phyloP scores from a whole-genome alignment of 1,140 invertebrate genomes.

The Sarcophaga bullata region DNA sequence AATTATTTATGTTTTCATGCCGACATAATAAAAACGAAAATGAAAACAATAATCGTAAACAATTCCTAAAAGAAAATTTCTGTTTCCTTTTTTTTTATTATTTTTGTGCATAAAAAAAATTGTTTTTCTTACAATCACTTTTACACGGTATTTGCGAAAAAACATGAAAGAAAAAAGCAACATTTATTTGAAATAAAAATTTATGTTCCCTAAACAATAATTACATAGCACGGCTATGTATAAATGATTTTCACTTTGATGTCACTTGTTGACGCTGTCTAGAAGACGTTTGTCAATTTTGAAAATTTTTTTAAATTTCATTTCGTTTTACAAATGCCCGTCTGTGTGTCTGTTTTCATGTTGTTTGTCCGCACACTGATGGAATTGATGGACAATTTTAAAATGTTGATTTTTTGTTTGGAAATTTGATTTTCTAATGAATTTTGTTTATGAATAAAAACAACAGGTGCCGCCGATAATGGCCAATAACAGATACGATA shows the following conservation, averaged over 20 bases:
- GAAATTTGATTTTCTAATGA: background rate
- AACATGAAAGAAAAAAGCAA: background rate
- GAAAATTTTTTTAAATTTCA: background rate
- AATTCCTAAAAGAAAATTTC: background rate
- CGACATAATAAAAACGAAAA: too few species aligned
- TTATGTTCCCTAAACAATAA: too few species aligned
- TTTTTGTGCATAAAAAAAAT: background rate
- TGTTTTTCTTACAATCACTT: background rate
- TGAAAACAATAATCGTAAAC: conserved; percentile 2
- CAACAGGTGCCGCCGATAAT: conserved; percentile 13
- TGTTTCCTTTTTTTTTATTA: background rate
- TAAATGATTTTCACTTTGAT: too few species aligned
- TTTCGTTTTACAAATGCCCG: background rate
- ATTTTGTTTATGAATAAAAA: background rate
- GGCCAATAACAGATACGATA: background rate
- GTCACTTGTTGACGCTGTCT: too few species aligned
- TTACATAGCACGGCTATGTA: too few species aligned
- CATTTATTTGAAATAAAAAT: too few species aligned
- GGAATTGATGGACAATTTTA: conserved; percentile 32
- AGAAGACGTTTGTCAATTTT: too few species aligned
- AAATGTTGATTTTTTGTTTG: background rate
- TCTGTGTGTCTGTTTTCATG: background rate
- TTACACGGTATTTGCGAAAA: background rate
- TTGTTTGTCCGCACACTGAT: background rate
- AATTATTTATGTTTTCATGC: too few species aligned